Evolutionary conservation across 2,797 vertebrate species (phyloP).

Genomic region (Sebastes glaucus): DNA sequence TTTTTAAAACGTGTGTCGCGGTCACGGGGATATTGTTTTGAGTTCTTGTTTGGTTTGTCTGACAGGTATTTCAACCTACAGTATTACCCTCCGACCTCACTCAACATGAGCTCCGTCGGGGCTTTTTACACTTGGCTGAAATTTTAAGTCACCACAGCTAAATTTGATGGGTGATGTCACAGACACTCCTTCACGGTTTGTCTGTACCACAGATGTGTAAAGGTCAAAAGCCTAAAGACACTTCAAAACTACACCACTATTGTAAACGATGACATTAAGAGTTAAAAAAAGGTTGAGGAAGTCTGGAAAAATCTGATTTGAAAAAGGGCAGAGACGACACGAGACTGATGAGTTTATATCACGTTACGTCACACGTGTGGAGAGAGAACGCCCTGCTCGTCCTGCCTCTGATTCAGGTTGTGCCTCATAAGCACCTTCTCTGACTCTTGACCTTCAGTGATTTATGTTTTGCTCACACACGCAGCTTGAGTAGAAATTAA

Average conservation of each 20-base stretch:
- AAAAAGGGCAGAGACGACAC: too few relatives aligned
- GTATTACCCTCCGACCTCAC: neutral
- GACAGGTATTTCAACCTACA: neutral
- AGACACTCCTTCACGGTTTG: neutral
- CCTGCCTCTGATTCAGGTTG: neutral
- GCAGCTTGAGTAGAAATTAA: neutral
- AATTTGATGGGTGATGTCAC: neutral
- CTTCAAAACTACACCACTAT: neutral
- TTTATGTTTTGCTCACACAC: slow-evolving; percentile 8
- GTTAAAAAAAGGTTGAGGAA: neutral
- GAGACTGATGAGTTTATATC: neutral
- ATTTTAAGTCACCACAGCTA: neutral
- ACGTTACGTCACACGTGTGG: neutral
- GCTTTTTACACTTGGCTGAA: neutral
- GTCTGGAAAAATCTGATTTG: neutral
- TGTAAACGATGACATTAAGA: neutral
- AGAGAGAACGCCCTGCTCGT: neutral
- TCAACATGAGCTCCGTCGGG: neutral
- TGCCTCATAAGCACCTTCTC: slow-evolving; percentile 25
- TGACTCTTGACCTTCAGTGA: slow-evolving; percentile 24
- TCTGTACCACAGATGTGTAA: neutral
- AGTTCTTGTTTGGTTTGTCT: neutral
- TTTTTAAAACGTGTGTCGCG: too few relatives aligned
- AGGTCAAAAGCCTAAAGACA: neutral
- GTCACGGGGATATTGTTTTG: neutral